Evolutionary conservation across 2,797 vertebrate genomes (phyloP), one percentile per base, ranked within the genome.

Genomic region (Telmatherina bonti): DNA sequence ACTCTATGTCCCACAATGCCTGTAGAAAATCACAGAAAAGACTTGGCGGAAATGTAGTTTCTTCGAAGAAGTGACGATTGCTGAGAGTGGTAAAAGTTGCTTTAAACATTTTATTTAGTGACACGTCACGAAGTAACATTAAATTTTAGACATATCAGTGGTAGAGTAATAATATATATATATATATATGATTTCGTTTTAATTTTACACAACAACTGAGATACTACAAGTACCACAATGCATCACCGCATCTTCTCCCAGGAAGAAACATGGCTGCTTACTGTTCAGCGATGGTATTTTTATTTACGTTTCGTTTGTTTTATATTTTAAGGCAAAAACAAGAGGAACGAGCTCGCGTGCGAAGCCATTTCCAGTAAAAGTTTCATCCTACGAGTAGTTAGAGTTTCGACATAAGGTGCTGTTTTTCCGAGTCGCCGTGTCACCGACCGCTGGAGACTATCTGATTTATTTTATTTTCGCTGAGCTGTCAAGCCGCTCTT

Each of bases 191-290:
- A 3, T 33, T 33, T 26, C 0, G 41, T 36, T 43, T 20, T 0
- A 2, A 30, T 2, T 3, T 1, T 0, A 3, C 1, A 1, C 8
- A 0, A 16, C 15, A 3, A 3, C 2, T 1, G 2, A 0, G 9
- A 61, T 9, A 91, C 91, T 91, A 89, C 93, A 92, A 88, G 31
- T 83, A 65, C 94, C 93, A 93, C 10, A 89, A 90, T 93, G 87
- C 94, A 88, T 30, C 81, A 47, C 12, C 75, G 1, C 9, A 20
- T 11, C 47, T 52, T 83, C 72, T 26, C 57, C 38, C 64, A 70
- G 74, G 75, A 81, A 79, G 62, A 89, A 93, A 93, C 86, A 95
- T 95, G 95, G 95, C 94, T 80, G 92, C 93, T 38, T 60, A 84
- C 93, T 85, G 89, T 91, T 66, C 85, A 72, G 78, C 81, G 80